phyloP scores from a whole-genome alignment of 2,797 vertebrate genomes.

The Coendou prehensilis region DNA sequence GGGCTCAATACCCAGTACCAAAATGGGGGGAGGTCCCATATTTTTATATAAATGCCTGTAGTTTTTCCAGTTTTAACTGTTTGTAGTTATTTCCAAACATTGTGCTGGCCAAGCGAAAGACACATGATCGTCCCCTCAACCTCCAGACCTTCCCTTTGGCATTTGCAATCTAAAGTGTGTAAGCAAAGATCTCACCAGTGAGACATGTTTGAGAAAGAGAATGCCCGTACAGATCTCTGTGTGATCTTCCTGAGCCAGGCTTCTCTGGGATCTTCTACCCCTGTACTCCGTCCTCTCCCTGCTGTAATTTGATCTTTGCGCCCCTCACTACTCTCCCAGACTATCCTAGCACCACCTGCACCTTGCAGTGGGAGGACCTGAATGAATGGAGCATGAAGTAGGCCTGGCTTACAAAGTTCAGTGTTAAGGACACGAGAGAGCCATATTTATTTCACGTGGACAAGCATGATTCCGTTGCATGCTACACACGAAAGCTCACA shows the following conservation, averaged over 20 bases:
- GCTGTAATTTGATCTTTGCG: neutral
- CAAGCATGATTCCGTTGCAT: conserved; percentile 82
- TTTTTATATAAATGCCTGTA: neutral
- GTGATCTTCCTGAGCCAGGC: neutral
- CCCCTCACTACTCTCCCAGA: no score
- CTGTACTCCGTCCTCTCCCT: accelerated
- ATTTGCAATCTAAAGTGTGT: neutral
- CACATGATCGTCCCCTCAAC: neutral
- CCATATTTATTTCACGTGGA: conserved; percentile 88
- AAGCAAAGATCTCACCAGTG: neutral
- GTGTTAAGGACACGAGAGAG: conserved; percentile 74
- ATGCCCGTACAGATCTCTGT: neutral
- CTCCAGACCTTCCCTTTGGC: neutral
- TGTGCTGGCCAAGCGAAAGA: neutral
- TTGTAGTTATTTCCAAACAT: conserved; percentile 22
- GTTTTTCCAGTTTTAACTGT: neutral
- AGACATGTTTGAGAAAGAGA: neutral
- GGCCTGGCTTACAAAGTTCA: conserved; percentile 41
- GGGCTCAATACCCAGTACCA: neutral
- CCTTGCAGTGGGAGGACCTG: neutral
- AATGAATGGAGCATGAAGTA: neutral
- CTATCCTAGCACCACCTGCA: neutral
- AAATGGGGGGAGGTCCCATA: neutral
- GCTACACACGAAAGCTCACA: conserved; percentile 84
- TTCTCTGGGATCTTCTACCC: neutral